These are phyloP conservation scores for Malurus alboscapulatus DNA, from an alignment of 2,113 vertebrate species.

Conservation along the genomic window DNA sequence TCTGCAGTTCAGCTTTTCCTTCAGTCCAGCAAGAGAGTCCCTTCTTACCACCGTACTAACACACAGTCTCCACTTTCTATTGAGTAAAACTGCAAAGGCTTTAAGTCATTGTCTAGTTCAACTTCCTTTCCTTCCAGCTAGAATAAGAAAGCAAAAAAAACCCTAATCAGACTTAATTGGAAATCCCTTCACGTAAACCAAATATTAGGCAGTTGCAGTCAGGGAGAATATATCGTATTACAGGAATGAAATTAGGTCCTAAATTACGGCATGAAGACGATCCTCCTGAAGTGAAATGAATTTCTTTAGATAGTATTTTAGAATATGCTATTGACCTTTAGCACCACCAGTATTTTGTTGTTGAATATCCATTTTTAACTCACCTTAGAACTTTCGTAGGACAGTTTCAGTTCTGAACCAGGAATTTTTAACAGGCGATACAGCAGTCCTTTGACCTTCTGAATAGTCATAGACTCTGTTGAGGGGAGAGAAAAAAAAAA, in stretches of 20 bases:
- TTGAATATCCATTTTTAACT: conserved; percentile 36
- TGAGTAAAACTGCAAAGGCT: conserved; percentile 89
- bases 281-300: background rate
- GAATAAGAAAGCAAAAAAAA: background rate
- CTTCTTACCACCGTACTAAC: conserved; percentile 85
- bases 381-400: conserved; percentile 88
- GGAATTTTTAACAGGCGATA: conserved; percentile 86
- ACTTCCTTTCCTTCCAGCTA: conserved; percentile 87
- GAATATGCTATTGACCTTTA: background rate
- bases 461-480: conserved; percentile 89
- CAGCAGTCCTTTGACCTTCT: conserved; percentile 91
- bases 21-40: background rate
- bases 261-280: background rate
- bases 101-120: conserved; percentile 86
- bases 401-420: conserved; percentile 80
- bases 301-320: background rate
- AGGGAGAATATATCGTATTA: background rate
- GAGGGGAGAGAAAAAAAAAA: background rate
- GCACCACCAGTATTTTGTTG: background rate
- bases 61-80: conserved; percentile 89
- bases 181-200: background rate
- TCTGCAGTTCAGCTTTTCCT: background rate
- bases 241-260: background rate
- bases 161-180: background rate
- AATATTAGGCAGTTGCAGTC: background rate